These are phyloP conservation scores for Hycleus phaleratus DNA, from an alignment of 1,140 invertebrate genomes.

Conservation along the genomic window DNA sequence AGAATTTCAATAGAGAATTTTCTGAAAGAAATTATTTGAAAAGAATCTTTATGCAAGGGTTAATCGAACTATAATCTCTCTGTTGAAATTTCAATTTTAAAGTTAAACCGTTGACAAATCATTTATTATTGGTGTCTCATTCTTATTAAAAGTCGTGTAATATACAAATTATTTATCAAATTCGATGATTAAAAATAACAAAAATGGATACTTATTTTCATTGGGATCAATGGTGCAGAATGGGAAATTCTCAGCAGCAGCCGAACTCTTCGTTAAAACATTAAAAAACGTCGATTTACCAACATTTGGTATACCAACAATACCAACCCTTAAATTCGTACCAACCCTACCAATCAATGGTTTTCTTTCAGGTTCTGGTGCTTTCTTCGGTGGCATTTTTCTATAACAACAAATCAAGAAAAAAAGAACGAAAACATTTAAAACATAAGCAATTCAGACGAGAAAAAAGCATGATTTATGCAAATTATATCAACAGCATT, in stretches of 20 bases:
- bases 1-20: not conserved
- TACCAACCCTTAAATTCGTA: constrained; percentile 94
- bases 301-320: constrained; percentile 94
- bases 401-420: not conserved
- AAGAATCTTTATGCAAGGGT: no score
- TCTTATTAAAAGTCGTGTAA: no score
- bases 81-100: no score
- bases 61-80: no score
- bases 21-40: no score
- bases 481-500: not conserved
- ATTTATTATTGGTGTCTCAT: no score
- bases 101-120: no score
- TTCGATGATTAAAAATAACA: not conserved
- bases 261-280: constrained; percentile 93
- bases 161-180: no score
- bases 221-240: constrained; percentile 99
- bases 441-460: no score
- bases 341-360: constrained; percentile 95
- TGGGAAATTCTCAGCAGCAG: constrained; percentile 96
- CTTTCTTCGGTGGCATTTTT: constrained; percentile 91
- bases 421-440: no score
- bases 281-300: constrained; percentile 99
- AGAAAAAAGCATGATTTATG: not conserved
- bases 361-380: constrained; percentile 77
- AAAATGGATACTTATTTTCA: constrained; percentile 92